Conservation (phyloP, 2,797 vertebrate species). For the Myiotriccus ornatus region DNA sequence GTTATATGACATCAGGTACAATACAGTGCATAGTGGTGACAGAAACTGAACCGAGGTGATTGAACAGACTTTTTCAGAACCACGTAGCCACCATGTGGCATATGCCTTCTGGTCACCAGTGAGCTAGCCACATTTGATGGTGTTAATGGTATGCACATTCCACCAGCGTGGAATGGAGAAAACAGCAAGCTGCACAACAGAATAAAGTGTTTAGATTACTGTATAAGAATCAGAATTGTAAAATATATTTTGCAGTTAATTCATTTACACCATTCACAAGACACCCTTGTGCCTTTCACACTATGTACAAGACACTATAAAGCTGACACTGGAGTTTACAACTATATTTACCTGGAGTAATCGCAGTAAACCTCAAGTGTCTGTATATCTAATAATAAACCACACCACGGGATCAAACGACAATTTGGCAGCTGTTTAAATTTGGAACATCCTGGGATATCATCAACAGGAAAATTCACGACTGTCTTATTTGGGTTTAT, state of each 20-base stretch:
- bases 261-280: not conserved
- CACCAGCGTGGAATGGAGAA: not conserved
- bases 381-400: conserved; percentile 85
- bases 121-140: not conserved
- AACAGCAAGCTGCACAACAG: not conserved
- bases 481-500: conserved; percentile 87
- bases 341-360: conserved; percentile 83
- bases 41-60: not conserved
- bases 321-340: not conserved
- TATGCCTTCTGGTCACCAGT: not conserved
- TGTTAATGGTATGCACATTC: not conserved
- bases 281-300: not conserved
- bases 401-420: conserved; percentile 91
- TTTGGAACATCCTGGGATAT: not conserved
- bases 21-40: not conserved
- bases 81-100: fast-evolving
- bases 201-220: not conserved
- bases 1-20: not conserved
- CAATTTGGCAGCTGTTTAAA: conserved; percentile 75
- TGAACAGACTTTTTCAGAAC: not conserved
- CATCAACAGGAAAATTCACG: conserved; percentile 84
- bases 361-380: conserved; percentile 86
- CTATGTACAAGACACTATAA: not conserved
- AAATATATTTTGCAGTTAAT: not conserved
- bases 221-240: not conserved